These are phyloP conservation scores for Pseudopleuronectes americanus DNA, from an alignment of 2,797 vertebrate genomes.

Conservation along the genomic window DNA sequence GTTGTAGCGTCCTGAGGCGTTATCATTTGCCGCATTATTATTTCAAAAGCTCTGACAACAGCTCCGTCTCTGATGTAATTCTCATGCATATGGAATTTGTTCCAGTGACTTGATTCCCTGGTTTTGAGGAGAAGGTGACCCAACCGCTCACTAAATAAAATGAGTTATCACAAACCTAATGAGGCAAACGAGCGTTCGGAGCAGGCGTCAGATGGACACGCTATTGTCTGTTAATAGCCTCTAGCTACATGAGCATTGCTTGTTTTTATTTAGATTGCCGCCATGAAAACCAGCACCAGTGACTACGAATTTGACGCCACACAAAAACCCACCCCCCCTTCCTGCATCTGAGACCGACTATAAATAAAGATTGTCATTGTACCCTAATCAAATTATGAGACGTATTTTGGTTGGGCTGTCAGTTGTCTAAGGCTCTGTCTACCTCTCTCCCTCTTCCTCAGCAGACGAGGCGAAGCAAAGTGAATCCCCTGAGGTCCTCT, in stretches of 20 bases:
- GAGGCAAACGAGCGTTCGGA: conserved; percentile 66
- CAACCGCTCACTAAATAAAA: conserved; percentile 57
- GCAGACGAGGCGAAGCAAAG: conserved; percentile 71
- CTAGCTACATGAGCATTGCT: conserved; percentile 62
- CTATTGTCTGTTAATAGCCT: conserved; percentile 79
- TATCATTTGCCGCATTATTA: conserved; percentile 82
- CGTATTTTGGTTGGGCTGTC: conserved; percentile 82
- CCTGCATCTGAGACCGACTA: conserved; percentile 78
- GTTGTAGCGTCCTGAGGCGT: conserved; percentile 79
- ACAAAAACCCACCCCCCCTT: conserved; percentile 50
- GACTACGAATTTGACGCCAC: conserved; percentile 74
- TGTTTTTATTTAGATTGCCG: conserved; percentile 74
- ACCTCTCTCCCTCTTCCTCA: conserved; percentile 53
- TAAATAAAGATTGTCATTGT: conserved; percentile 87
- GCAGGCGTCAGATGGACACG: conserved; percentile 71
- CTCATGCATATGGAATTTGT: conserved; percentile 78
- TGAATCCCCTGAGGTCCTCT: conserved; percentile 85
- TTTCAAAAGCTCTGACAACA: conserved; percentile 78
- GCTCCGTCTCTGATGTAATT: conserved; percentile 75
- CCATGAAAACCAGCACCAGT: conserved; percentile 63
- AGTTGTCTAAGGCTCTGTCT: conserved; percentile 73
- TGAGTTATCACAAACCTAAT: conserved; percentile 74
- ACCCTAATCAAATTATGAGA: conserved; percentile 87
- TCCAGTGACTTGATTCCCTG: conserved; percentile 60
- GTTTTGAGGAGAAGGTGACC: conserved; percentile 66